phyloP scores from a whole-genome alignment of 1,140 invertebrate genomes.

The Drosophila kikkawai region DNA sequence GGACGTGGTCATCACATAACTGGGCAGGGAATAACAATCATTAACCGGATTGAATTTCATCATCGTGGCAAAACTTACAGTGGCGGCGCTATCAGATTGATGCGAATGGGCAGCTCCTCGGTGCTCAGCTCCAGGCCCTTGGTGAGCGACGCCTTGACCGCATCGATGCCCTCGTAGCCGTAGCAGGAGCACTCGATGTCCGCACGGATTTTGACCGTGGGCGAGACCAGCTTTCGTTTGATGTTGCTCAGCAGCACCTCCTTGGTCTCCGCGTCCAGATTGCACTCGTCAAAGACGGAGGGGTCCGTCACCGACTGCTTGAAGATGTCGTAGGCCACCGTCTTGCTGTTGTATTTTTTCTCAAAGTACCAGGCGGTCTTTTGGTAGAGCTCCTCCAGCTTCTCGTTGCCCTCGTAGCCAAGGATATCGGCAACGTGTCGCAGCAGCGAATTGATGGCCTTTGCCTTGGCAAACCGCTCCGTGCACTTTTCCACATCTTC shows the following conservation, averaged over 20 bases:
- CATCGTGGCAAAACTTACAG: constrained; percentile 86
- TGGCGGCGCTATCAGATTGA: constrained; percentile 99
- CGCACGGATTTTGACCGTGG: constrained; percentile 98
- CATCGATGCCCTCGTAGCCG: constrained; percentile 99
- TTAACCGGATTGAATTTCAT: neutral
- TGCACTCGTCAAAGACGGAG: constrained; percentile 97
- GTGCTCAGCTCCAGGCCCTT: constrained; percentile 97
- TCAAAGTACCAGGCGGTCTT: constrained; percentile 99
- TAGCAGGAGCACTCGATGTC: constrained; percentile 99
- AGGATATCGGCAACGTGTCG: constrained; percentile 98
- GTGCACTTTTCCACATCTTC: constrained; percentile 99
- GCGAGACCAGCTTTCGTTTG: constrained; percentile 97
- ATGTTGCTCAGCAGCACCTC: constrained; percentile 97
- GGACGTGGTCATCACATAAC: constrained; percentile 95
- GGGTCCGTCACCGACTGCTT: constrained; percentile 98
- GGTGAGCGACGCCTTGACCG: constrained; percentile 97
- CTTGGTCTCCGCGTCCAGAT: constrained; percentile 96
- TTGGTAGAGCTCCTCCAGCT: constrained; percentile 97
- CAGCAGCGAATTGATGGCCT: constrained; percentile 99
- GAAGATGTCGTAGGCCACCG: constrained; percentile 98
- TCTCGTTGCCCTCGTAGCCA: constrained; percentile 95
- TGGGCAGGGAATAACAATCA: constrained; percentile 38
- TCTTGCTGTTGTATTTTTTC: constrained; percentile 98
- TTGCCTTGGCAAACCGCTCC: constrained; percentile 99
- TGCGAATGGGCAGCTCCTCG: constrained; percentile 97